These are phyloP conservation scores for Cherax quadricarinatus DNA, from an alignment of 1,140 invertebrate genomes.

Conservation along the genomic window DNA sequence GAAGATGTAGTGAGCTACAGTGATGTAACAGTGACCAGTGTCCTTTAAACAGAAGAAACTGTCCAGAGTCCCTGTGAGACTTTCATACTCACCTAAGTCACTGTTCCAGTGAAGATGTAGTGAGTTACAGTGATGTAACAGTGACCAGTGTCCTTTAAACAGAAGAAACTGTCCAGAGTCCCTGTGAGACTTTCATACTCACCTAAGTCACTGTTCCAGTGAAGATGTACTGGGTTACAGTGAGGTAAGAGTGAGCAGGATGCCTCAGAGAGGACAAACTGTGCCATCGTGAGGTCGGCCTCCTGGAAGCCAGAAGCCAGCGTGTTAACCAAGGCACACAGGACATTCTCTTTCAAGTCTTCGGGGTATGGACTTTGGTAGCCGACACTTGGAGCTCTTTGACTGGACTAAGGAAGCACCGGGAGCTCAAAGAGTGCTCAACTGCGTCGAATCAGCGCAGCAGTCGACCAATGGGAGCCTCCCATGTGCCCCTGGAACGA, in stretches of 20 bases:
- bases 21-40: neutral
- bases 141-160: too few species aligned
- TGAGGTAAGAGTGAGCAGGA: neutral
- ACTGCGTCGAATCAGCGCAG: constrained; percentile 8
- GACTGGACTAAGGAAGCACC: constrained; percentile 47
- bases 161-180: too few species aligned
- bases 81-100: constrained; percentile 23
- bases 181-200: constrained; percentile 2
- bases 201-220: constrained; percentile 24
- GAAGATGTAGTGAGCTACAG: neutral
- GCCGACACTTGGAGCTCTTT: constrained; percentile 50
- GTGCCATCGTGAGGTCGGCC: too few species aligned
- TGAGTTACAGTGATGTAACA: neutral
- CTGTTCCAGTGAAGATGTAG: neutral
- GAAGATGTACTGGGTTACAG: neutral
- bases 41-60: too few species aligned
- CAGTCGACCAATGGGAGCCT: constrained; percentile 42
- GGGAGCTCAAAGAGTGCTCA: constrained; percentile 22
- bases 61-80: too few species aligned
- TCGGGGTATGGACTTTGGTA: constrained; percentile 29
- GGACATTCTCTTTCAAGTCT: neutral
- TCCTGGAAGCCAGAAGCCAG: neutral
- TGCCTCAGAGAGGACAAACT: too few species aligned
- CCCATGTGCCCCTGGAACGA: constrained; percentile 44
- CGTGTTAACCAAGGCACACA: neutral